A percentile compares a stretch with the other conserved stretches of the same genome.
phyloP scores from a whole-genome alignment of 2,888 invertebrate genomes.

The Stictocephala bisonia region DNA sequence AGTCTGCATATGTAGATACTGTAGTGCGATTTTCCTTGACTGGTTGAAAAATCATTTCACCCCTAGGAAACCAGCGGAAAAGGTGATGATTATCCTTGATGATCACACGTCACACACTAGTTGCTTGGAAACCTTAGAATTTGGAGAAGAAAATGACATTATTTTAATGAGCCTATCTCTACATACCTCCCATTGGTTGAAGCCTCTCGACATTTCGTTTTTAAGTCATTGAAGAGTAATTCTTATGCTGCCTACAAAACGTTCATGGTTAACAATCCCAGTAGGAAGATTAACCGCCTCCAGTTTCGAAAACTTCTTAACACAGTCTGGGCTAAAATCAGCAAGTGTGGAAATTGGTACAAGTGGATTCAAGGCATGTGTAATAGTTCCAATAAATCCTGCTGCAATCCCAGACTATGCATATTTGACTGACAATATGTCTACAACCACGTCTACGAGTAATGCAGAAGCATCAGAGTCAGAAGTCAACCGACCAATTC shows the following conservation, averaged over 20 bases:
- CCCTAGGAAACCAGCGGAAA: slow-evolving; percentile 38
- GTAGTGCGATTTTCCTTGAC: slow-evolving; percentile 34
- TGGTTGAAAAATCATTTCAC: slow-evolving; percentile 33
- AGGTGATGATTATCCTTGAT: slow-evolving; percentile 25
- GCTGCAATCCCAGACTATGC: slow-evolving; percentile 30
- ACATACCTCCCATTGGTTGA: slow-evolving; percentile 23
- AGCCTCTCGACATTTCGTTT: slow-evolving; percentile 29
- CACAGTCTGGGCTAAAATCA: slow-evolving; percentile 39
- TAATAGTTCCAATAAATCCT: slow-evolving; percentile 32
- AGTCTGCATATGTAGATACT: slow-evolving; percentile 23
- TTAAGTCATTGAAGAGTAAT: slow-evolving; percentile 29
- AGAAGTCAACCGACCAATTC: too few species aligned
- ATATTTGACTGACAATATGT: too few species aligned
- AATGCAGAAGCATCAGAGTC: too few species aligned
- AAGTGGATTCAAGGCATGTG: slow-evolving; percentile 30
- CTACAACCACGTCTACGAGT: too few species aligned
- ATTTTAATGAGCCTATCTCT: slow-evolving; percentile 11
- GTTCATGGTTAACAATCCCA: slow-evolving; percentile 32
- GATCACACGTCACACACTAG: slow-evolving; percentile 20
- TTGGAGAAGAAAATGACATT: slow-evolving; percentile 25
- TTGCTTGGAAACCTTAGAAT: slow-evolving; percentile 23
- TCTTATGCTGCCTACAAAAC: slow-evolving; percentile 29
- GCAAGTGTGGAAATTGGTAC: slow-evolving; percentile 10
- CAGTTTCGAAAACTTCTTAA: slow-evolving; percentile 33
- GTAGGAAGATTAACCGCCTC: slow-evolving; percentile 22